Conservation (phyloP, 2,797 vertebrate species). For the Heliangelus exortis region DNA sequence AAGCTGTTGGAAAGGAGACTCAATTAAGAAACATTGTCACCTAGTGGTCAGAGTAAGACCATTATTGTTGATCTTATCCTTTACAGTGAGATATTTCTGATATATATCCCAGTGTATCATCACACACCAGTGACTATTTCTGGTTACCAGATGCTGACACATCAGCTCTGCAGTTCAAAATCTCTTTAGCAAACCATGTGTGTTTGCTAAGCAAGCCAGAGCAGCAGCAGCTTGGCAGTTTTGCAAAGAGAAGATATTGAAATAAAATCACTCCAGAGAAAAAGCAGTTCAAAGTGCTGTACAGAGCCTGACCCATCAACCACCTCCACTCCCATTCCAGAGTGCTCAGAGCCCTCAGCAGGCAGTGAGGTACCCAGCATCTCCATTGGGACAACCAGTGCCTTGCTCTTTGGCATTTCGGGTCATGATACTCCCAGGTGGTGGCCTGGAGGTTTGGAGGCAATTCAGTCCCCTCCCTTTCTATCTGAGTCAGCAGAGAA, state of each 20-base stretch:
- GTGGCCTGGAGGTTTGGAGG: not conserved
- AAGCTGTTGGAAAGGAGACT: not conserved
- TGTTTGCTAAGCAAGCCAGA: not conserved
- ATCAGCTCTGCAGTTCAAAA: not conserved
- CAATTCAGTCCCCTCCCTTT: not conserved
- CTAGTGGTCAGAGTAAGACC: conserved; percentile 15
- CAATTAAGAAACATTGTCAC: conserved; percentile 31
- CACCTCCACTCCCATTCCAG: not conserved
- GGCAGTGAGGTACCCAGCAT: fast-evolving
- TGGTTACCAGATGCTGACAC: not conserved
- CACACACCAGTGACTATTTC: not conserved
- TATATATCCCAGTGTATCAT: not conserved
- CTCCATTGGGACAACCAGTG: not conserved
- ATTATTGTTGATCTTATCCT: not conserved
- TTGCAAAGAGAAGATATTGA: not conserved
- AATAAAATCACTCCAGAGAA: not conserved
- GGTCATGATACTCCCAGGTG: not conserved
- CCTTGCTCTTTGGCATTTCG: not conserved
- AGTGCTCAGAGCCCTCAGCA: fast-evolving
- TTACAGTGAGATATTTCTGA: not conserved
- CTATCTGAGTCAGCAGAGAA: not conserved
- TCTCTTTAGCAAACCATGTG: not conserved
- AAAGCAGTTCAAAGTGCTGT: not conserved
- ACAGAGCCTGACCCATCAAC: not conserved
- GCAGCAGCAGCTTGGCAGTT: not conserved